Percentiles rank a stretch among this genome's conserved stretches.
Conservation (phyloP, 1,140 invertebrate genomes). For the Cydia fagiglandana region DNA sequence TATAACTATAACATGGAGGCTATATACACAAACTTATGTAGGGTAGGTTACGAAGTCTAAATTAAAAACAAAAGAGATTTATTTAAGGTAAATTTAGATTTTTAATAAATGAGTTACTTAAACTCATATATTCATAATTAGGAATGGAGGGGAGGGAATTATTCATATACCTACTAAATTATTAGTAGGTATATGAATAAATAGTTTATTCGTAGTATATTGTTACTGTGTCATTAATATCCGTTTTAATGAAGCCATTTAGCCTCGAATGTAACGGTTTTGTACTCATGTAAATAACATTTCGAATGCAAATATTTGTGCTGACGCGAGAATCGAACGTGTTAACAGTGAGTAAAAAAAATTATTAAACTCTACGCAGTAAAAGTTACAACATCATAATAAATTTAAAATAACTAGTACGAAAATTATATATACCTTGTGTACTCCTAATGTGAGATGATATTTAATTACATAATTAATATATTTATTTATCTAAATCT, state of each 20-base stretch:
- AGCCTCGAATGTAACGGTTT: constrained; percentile 18
- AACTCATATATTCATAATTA: not conserved
- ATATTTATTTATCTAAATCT: no score
- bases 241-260: constrained; percentile 1
- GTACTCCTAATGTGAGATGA: no score
- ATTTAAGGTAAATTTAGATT: not conserved
- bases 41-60: no score
- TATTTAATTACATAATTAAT: no score
- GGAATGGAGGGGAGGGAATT: not conserved
- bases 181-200: not conserved
- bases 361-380: not conserved
- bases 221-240: not conserved
- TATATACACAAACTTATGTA: no score
- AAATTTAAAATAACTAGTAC: not conserved
- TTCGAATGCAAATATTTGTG: constrained; percentile 21
- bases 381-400: not conserved
- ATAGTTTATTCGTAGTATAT: not conserved
- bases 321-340: not conserved
- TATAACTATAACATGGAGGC: no score
- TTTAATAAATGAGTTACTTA: not conserved
- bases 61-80: no score
- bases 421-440: no score
- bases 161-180: no score
- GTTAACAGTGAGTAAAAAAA: not conserved
- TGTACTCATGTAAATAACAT: constrained; percentile 4